Evolutionary conservation across 2,888 invertebrate genomes (phyloP).

Genomic region (Portevinia maculata): DNA sequence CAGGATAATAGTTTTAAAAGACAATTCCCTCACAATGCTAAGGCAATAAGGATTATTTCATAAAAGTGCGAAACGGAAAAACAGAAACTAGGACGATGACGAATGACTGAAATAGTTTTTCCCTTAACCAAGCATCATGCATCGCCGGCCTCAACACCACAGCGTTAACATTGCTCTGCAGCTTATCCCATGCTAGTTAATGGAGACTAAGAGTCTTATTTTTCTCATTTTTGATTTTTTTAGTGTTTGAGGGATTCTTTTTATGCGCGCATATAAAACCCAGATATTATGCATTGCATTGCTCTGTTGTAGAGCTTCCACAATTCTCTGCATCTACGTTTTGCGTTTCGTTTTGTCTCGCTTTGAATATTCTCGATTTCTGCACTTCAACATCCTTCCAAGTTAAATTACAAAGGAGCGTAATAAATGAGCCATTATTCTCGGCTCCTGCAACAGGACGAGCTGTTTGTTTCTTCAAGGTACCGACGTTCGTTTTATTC

Average conservation of each 20-base stretch:
- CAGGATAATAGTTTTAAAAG: slow-evolving; percentile 42
- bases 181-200: background rate
- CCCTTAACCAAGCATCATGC: slow-evolving; percentile 12
- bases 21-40: slow-evolving; percentile 51
- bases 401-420: slow-evolving; percentile 48
- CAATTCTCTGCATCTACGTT: background rate
- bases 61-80: slow-evolving; percentile 11
- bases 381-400: slow-evolving; percentile 34
- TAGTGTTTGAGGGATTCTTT: slow-evolving; percentile 33
- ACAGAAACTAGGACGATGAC: slow-evolving; percentile 8
- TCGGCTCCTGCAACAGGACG: slow-evolving; percentile 45
- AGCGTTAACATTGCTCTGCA: slow-evolving; percentile 24
- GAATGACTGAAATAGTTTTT: too few species aligned
- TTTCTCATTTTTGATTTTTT: slow-evolving; percentile 30
- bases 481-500: background rate
- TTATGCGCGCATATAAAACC: slow-evolving; percentile 48
- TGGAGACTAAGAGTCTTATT: slow-evolving; percentile 33
- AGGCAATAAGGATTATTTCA: slow-evolving; percentile 13
- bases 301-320: background rate
- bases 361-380: background rate
- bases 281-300: slow-evolving; percentile 60
- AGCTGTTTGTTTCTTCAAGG: background rate
- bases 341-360: slow-evolving; percentile 1
- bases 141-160: slow-evolving; percentile 21
- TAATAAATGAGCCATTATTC: slow-evolving; percentile 66